Evolutionary conservation across 2,888 invertebrate genomes (phyloP).

Genomic region (Sicus ferrugineus): DNA sequence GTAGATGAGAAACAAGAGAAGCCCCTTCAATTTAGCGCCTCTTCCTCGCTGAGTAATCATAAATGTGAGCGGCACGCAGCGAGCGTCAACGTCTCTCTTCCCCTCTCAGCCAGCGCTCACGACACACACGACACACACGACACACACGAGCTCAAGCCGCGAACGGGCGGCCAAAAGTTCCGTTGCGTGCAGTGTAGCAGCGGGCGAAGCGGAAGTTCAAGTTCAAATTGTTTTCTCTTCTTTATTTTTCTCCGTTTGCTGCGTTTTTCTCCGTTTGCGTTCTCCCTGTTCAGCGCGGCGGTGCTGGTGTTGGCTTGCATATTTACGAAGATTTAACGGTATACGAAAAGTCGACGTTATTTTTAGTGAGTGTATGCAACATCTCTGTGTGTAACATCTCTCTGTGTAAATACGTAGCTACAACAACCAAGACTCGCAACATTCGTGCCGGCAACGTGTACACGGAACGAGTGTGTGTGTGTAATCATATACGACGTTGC

Average conservation of each 20-base stretch:
- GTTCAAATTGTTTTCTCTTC: slow-evolving; percentile 36
- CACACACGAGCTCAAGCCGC: slow-evolving; percentile 5
- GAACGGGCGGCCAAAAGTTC: no score
- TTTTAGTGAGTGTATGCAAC: no score
- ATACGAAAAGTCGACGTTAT: no score
- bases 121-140: slow-evolving; percentile 3
- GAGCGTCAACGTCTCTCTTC: not conserved
- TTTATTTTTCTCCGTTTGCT: not conserved
- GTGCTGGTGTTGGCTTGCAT: no score
- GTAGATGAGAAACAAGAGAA: not conserved
- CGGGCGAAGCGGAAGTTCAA: slow-evolving; percentile 35
- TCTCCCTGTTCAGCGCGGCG: not conserved
- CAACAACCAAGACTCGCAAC: no score
- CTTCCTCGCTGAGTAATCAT: not conserved
- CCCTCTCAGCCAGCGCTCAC: not conserved
- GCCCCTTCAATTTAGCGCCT: not conserved
- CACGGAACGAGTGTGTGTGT: no score
- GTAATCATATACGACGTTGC: no score
- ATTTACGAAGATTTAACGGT: no score
- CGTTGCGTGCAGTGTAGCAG: no score
- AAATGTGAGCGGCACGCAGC: not conserved
- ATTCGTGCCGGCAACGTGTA: no score
- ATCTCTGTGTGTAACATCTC: no score
- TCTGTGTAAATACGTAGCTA: no score
- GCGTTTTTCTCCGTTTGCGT: not conserved